Evolutionary conservation across 1,140 invertebrate species (phyloP).

Genomic region (Contarinia nasturtii): DNA sequence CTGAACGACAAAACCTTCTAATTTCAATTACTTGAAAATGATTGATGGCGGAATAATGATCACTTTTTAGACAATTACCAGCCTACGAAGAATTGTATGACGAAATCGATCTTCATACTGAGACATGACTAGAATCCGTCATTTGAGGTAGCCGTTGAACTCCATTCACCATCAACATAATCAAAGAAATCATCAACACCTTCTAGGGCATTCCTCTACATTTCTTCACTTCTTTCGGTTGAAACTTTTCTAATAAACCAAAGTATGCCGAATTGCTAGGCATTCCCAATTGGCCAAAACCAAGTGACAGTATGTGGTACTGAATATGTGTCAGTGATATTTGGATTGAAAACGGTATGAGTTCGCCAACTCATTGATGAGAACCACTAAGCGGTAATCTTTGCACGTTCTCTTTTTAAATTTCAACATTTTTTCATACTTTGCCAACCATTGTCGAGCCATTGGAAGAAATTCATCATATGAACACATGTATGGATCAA

Average conservation of each 20-base stretch:
- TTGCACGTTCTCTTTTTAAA: no score
- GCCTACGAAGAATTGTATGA: not conserved
- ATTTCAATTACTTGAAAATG: conserved; percentile 31
- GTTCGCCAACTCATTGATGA: no score
- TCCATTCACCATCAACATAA: conserved; percentile 45
- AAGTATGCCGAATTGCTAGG: no score
- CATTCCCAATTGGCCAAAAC: no score
- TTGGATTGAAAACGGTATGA: no score
- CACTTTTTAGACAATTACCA: conserved; percentile 5
- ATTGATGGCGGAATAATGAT: conserved; percentile 29
- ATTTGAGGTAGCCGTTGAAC: conserved; percentile 36
- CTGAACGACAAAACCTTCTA: conserved; percentile 37
- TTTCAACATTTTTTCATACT: conserved; percentile 19
- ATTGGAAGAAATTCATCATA: conserved; percentile 32
- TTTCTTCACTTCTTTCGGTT: no score
- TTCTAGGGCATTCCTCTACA: conserved; percentile 35
- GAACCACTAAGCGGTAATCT: no score
- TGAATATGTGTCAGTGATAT: no score
- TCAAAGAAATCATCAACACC: conserved; percentile 50
- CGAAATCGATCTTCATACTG: conserved; percentile 37
- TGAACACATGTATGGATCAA: conserved; percentile 50
- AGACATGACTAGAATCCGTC: conserved; percentile 32
- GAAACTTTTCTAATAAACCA: no score
- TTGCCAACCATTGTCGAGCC: conserved; percentile 40
- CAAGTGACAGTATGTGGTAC: no score